phyloP scores from a whole-genome alignment of 2,888 invertebrate genomes.

The Anodontia alba region DNA sequence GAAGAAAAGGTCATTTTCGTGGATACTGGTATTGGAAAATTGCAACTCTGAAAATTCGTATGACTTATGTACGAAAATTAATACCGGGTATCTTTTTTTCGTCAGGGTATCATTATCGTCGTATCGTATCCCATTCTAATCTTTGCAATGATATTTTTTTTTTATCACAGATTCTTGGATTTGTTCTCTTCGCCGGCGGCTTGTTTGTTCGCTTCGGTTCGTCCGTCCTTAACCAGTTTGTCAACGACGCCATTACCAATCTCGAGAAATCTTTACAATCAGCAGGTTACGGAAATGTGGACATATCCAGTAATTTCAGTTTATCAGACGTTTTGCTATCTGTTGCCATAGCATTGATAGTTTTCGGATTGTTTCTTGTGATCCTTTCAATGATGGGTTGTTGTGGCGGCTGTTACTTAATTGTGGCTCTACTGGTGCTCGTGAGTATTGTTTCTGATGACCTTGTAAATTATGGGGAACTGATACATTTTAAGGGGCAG shows the following conservation, averaged over 20 bases:
- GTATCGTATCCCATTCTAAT: no score
- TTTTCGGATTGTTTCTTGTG: slow-evolving; percentile 64
- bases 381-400: slow-evolving; percentile 67
- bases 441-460: no score
- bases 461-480: no score
- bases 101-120: no score
- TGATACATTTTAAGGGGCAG: no score
- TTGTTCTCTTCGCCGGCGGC: slow-evolving; percentile 45
- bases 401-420: slow-evolving; percentile 69
- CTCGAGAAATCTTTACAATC: slow-evolving; percentile 32
- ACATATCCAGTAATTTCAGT: slow-evolving; percentile 33
- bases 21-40: no score
- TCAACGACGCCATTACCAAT: slow-evolving; percentile 31
- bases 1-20: no score
- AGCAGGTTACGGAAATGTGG: slow-evolving; percentile 44
- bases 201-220: slow-evolving; percentile 49
- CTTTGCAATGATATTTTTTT: no score
- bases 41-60: no score
- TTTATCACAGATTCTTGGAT: slow-evolving; percentile 44
- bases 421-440: slow-evolving; percentile 22
- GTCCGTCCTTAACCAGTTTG: slow-evolving; percentile 24
- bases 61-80: no score
- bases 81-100: no score
- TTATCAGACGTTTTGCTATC: slow-evolving; percentile 36
- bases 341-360: slow-evolving; percentile 65